phyloP scores from a whole-genome alignment of 2,113 vertebrate genomes.

The Eidolon helvum region DNA sequence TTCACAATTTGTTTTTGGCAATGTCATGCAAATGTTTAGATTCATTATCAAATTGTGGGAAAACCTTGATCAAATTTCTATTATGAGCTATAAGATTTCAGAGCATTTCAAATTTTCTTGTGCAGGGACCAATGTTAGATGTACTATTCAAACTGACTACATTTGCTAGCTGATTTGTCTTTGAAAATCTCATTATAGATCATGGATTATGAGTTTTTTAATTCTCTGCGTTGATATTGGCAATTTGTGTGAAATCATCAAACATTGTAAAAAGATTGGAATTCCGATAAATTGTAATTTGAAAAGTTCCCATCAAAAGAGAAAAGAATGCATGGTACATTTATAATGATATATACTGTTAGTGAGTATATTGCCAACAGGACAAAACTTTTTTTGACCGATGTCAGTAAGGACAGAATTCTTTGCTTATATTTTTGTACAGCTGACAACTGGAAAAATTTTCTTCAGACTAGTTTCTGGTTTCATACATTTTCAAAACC shows the following conservation, averaged over 20 bases:
- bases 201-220: background rate
- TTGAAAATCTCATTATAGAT: background rate
- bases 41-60: background rate
- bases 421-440: background rate
- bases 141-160: background rate
- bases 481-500: conserved; percentile 7
- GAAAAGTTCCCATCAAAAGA: background rate
- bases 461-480: conserved; percentile 4
- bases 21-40: background rate
- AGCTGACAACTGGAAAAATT: background rate
- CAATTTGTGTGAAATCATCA: background rate
- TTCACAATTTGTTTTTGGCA: background rate
- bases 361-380: background rate
- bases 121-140: background rate
- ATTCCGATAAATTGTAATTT: background rate
- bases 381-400: conserved; percentile 2
- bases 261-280: background rate
- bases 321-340: background rate
- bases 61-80: background rate
- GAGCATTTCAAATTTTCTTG: conserved; percentile 1
- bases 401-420: background rate
- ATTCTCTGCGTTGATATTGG: background rate
- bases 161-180: background rate
- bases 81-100: background rate
- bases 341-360: background rate